Evolutionary conservation across 2,888 invertebrate species (phyloP).

Genomic region (Lasioglossum vierecki): DNA sequence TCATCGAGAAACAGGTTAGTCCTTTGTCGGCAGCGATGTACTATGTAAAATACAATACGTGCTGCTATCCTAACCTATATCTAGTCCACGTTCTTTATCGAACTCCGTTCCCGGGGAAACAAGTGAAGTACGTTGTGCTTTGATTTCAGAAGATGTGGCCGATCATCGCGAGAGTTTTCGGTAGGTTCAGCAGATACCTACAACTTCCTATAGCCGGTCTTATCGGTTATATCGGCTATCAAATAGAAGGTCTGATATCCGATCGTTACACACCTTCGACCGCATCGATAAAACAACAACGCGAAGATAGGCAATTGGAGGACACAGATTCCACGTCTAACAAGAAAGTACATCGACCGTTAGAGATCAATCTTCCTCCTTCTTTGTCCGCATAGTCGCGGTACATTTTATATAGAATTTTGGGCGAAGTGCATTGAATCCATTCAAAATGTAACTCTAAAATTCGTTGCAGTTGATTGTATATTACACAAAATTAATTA

Average conservation of each 20-base stretch:
- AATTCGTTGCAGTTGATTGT: not conserved
- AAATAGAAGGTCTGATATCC: slow-evolving; percentile 90
- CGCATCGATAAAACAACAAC: slow-evolving; percentile 78
- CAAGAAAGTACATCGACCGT: slow-evolving; percentile 77
- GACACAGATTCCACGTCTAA: slow-evolving; percentile 68
- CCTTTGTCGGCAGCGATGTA: not conserved
- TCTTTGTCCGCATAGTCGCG: slow-evolving; percentile 72
- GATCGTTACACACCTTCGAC: slow-evolving; percentile 89
- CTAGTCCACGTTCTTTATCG: not conserved
- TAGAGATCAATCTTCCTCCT: slow-evolving; percentile 82
- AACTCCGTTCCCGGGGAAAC: not conserved
- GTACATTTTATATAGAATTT: not conserved
- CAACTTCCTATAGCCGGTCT: slow-evolving; percentile 93
- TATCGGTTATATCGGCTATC: slow-evolving; percentile 94
- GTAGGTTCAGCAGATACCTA: slow-evolving; percentile 91
- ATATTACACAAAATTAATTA: not conserved
- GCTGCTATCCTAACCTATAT: slow-evolving; percentile 7
- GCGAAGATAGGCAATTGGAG: slow-evolving; percentile 78
- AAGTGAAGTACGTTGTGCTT: slow-evolving; percentile 7
- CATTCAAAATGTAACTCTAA: not conserved
- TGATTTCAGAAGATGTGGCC: slow-evolving; percentile 89
- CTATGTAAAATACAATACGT: not conserved
- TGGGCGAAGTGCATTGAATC: not conserved
- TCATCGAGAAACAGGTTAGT: not conserved
- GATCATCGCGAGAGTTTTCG: slow-evolving; percentile 87